These are phyloP conservation scores for Conchocele bisecta DNA, from an alignment of 2,888 invertebrate species.

Conservation along the genomic window DNA sequence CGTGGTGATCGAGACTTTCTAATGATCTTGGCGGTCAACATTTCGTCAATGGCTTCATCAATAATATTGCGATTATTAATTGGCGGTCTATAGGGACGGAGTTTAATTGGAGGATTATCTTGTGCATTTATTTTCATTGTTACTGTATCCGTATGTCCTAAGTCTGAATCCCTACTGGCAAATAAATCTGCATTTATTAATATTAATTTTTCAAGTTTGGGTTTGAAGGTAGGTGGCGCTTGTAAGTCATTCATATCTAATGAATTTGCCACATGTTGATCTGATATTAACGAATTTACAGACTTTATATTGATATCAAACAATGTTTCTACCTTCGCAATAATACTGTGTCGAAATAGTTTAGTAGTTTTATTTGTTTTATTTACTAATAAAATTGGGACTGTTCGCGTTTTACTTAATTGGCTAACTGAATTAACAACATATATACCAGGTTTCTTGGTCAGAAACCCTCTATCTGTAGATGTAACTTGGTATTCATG, in stretches of 20 bases:
- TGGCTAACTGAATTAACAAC: constrained; percentile 2
- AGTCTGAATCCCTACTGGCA: constrained; percentile 30
- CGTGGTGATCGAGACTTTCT: constrained; percentile 21
- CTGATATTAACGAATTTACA: not conserved
- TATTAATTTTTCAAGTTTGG: constrained; percentile 11
- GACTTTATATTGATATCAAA: not conserved
- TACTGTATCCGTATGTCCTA: constrained; percentile 27
- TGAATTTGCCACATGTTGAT: too few species aligned
- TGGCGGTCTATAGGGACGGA: constrained; percentile 17
- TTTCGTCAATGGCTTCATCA: constrained; percentile 37
- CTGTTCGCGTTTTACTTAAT: not conserved
- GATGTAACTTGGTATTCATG: not conserved
- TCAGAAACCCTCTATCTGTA: not conserved
- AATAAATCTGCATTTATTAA: constrained; percentile 29
- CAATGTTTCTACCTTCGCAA: too few species aligned
- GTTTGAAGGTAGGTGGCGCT: constrained; percentile 1
- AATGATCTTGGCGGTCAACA: constrained; percentile 24
- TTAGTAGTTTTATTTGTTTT: constrained; percentile 13
- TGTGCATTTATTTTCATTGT: constrained; percentile 25
- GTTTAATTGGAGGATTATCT: constrained; percentile 14
- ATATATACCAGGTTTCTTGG: constrained; percentile 8
- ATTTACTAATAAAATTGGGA: constrained; percentile 14
- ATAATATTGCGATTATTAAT: constrained; percentile 21
- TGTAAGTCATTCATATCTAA: too few species aligned
- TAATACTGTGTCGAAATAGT: not conserved